phyloP scores from a whole-genome alignment of 2,113 vertebrate genomes.

The Pterocles gutturalis region DNA sequence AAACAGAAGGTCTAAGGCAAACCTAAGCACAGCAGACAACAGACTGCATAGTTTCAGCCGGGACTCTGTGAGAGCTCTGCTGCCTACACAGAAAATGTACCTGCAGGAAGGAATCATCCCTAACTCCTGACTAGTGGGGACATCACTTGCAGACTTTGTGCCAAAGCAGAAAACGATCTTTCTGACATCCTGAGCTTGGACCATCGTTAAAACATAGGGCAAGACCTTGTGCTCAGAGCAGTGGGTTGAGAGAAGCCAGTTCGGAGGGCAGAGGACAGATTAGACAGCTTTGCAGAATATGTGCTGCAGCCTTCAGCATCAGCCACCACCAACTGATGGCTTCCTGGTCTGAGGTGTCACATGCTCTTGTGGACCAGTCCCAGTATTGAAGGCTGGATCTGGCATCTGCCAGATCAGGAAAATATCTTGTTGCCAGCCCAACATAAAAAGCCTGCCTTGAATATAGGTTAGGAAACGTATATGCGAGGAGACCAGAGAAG shows the following conservation, averaged over 20 bases:
- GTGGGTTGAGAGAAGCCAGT: background rate
- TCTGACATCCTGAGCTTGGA: background rate
- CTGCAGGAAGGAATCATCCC: background rate
- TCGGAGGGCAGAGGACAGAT: background rate
- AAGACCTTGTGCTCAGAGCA: background rate
- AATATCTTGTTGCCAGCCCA: background rate
- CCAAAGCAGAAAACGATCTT: background rate
- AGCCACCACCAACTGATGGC: background rate
- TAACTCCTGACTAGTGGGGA: fast-evolving
- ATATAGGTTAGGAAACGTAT: background rate
- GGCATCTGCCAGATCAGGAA: background rate
- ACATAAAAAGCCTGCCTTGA: background rate
- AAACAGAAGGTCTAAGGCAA: background rate
- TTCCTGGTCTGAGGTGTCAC: background rate
- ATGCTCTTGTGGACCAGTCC: too few species aligned
- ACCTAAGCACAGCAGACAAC: background rate
- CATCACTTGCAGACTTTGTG: background rate
- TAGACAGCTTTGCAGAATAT: background rate
- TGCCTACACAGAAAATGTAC: background rate
- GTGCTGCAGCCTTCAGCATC: background rate
- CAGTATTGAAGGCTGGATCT: background rate
- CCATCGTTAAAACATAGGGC: background rate
- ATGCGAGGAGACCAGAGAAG: background rate
- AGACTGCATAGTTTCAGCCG: background rate
- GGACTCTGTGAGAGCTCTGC: background rate